These are phyloP conservation scores for Burhinus bistriatus DNA, from an alignment of 2,113 vertebrate genomes.

Conservation along the genomic window DNA sequence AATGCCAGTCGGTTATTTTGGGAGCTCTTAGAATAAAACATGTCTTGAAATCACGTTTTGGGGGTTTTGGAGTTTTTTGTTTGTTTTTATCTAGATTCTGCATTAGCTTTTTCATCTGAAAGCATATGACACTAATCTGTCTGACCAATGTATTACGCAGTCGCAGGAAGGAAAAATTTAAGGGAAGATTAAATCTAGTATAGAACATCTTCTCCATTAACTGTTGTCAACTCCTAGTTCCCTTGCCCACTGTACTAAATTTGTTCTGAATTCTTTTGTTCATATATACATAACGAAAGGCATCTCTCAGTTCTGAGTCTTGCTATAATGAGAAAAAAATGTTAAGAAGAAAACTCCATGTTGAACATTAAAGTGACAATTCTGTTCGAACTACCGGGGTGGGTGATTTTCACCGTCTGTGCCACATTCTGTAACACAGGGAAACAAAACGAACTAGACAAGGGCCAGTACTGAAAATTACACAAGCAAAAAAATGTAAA, in stretches of 20 bases:
- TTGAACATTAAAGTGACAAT: constrained; percentile 53
- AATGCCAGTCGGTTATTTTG: background rate
- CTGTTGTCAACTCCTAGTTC: constrained; percentile 28
- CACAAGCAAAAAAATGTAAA: constrained; percentile 8
- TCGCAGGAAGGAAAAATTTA: background rate
- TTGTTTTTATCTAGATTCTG: background rate
- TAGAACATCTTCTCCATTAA: background rate
- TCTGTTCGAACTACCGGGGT: background rate
- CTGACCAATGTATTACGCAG: background rate
- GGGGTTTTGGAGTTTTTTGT: background rate
- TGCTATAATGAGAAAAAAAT: constrained; percentile 21
- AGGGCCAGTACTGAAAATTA: constrained; percentile 28
- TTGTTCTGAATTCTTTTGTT: constrained; percentile 60
- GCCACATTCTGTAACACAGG: background rate
- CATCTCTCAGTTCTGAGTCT: constrained; percentile 4
- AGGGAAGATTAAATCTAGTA: background rate
- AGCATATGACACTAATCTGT: background rate
- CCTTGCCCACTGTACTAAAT: constrained; percentile 16
- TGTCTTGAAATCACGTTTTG: background rate
- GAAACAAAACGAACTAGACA: background rate
- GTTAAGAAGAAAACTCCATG: constrained; percentile 30
- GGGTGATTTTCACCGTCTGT: background rate
- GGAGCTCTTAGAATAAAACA: background rate
- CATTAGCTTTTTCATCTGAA: background rate
- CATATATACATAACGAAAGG: constrained; percentile 57